These are phyloP conservation scores for Dicaeum eximium DNA, from an alignment of 2,113 vertebrate genomes.

Conservation along the genomic window DNA sequence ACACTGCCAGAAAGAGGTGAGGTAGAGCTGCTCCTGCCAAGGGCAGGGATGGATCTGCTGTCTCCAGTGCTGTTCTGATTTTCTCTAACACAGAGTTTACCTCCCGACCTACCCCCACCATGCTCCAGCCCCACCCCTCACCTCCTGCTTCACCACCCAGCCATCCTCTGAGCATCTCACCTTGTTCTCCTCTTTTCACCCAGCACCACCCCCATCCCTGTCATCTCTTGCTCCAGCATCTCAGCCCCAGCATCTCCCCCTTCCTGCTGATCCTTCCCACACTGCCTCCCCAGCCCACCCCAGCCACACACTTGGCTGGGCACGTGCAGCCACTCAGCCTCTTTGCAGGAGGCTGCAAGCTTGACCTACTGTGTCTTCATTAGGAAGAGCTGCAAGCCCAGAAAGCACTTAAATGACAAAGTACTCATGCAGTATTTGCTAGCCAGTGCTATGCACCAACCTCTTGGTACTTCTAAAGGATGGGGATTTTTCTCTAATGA, in stretches of 20 bases:
- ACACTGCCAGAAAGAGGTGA: background rate
- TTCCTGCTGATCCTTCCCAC: background rate
- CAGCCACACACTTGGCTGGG: background rate
- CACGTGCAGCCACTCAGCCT: background rate
- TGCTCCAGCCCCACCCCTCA: background rate
- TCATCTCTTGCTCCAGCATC: background rate
- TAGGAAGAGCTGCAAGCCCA: background rate
- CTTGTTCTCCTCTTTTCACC: background rate
- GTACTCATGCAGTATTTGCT: background rate
- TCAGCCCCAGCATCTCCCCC: background rate
- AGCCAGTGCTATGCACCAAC: background rate
- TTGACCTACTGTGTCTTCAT: background rate
- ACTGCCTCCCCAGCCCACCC: background rate
- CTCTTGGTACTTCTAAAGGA: background rate
- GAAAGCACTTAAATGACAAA: background rate
- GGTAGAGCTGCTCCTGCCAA: background rate
- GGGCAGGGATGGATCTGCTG: background rate
- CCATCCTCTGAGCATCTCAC: background rate
- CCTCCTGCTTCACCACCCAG: background rate
- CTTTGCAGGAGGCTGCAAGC: background rate
- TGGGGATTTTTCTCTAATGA: background rate
- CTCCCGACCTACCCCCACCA: rapidly evolving
- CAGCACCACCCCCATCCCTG: background rate
- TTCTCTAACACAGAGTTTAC: background rate
- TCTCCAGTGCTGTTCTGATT: background rate